phyloP scores from a whole-genome alignment of 2,888 invertebrate species.

The Arctia plantaginis region DNA sequence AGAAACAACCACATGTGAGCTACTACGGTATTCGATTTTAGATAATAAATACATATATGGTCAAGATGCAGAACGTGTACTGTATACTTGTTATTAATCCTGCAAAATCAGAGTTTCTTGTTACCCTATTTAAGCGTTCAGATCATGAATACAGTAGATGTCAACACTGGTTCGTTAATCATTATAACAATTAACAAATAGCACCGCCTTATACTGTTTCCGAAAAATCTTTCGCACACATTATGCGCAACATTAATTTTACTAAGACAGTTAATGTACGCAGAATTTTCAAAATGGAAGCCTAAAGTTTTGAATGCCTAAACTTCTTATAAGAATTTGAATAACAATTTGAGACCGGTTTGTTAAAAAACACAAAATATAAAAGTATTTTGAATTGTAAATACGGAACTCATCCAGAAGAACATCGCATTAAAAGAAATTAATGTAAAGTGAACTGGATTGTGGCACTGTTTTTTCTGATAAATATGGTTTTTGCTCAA shows the following conservation, averaged over 20 bases:
- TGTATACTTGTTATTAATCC: not conserved
- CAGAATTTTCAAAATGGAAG: not conserved
- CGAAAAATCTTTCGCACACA: slow-evolving; percentile 16
- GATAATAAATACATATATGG: too few relatives aligned
- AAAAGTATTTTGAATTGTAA: not conserved
- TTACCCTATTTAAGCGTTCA: slow-evolving; percentile 2
- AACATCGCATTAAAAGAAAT: not conserved
- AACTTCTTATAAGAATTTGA: not conserved
- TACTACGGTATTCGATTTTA: too few relatives aligned
- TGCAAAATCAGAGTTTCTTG: not conserved
- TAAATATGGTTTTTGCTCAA: not conserved
- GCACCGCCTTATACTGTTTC: slow-evolving; percentile 32
- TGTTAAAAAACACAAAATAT: not conserved
- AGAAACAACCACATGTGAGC: too few relatives aligned
- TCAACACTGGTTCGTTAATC: slow-evolving; percentile 64
- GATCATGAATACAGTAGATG: slow-evolving; percentile 63
- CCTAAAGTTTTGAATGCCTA: not conserved
- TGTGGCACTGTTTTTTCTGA: not conserved
- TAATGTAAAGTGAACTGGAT: not conserved
- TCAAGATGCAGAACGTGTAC: too few relatives aligned
- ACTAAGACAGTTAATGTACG: slow-evolving; percentile 8
- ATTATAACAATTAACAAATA: slow-evolving; percentile 62
- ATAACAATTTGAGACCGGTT: not conserved
- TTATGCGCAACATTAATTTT: slow-evolving; percentile 10
- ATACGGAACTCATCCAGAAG: not conserved